Base-by-base conservation (phyloP, 2,113 vertebrate genomes). In the Uropsilus gracilis region DNA sequence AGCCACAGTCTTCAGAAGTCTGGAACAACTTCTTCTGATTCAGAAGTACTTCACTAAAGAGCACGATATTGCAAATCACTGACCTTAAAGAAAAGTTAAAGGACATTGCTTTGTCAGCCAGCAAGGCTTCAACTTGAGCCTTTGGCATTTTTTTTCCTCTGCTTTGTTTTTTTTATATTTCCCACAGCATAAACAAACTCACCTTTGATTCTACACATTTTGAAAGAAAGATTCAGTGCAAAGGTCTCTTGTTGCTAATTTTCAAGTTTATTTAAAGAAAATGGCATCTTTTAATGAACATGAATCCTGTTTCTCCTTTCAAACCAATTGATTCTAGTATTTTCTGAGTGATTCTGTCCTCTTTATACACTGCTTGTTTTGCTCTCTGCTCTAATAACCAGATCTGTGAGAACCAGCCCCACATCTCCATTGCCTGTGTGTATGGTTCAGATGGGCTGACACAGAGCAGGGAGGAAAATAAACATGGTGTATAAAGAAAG, bases 131-230 rank as follows among this genome's bases (percentile, higher is more conserved):
- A 44, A 2, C 24, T 28, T 46, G 75, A 86, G 1, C 8, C 22
- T 37, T 61, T 61, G 22, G 37, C 37, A 13, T 68, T 18, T 61
- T 83, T 80, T 18, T 24, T 66, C 22, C 69, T 26, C 32, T 37
- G 78, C 61, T 73, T 24, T 73, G 2, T n/a, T 16, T 89, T 73
- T 83, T 11, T 18, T 8, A 30, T 16, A 71, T 32, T 82, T 69
- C 42, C 14, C 44, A n/a, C n/a, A 32, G 59, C 5, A 9, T 48
- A 28, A 92, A 73, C 3, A 39, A 82, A 78, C 17, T 94, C 57
- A 83, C 18, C 85, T 90, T 82, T 92, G 61, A 82, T 77, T 63
- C 37, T 85, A 81, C 18, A 63, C 44, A 37, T 32, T 90, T 84
- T 69, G 66, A 88, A 92, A 86, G 66, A 88, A 92, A 86, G 37